Percentiles rank a stretch among this genome's conserved stretches.
Conservation (phyloP, 2,888 invertebrate genomes). For the Sthenelais limicola region DNA sequence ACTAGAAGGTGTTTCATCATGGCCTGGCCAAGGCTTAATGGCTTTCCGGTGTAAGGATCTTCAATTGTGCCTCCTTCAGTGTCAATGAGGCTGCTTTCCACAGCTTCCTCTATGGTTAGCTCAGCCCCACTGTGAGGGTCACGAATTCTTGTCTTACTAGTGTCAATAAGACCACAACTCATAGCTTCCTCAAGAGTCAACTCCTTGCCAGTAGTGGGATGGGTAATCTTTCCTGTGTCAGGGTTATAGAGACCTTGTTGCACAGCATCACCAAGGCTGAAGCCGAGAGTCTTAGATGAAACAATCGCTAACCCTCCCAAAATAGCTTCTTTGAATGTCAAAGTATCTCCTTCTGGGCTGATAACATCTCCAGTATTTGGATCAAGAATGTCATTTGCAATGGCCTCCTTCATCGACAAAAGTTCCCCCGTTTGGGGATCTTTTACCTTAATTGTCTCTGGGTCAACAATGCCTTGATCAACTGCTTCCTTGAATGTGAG, state of each 20-base stretch:
- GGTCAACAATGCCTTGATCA: slow-evolving; percentile 83
- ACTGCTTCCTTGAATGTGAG: slow-evolving; percentile 84
- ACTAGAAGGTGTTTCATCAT: slow-evolving; percentile 74
- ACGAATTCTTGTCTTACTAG: slow-evolving; percentile 37
- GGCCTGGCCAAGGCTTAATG: slow-evolving; percentile 36
- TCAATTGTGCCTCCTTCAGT: slow-evolving; percentile 29
- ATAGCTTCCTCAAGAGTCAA: slow-evolving; percentile 87
- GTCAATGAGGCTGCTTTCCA: slow-evolving; percentile 72
- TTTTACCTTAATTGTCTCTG: slow-evolving; percentile 77
- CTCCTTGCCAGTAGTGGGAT: slow-evolving; percentile 47
- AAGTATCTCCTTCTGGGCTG: slow-evolving; percentile 59
- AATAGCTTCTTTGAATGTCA: slow-evolving; percentile 59
- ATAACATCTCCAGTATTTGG: slow-evolving; percentile 53
- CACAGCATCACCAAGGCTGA: slow-evolving; percentile 65
- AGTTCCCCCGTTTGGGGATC: slow-evolving; percentile 72
- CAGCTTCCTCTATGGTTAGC: slow-evolving; percentile 81
- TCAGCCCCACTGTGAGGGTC: slow-evolving; percentile 48
- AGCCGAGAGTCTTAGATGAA: slow-evolving; percentile 40
- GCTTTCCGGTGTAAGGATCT: slow-evolving; percentile 46
- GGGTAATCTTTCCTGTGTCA: slow-evolving; percentile 59
- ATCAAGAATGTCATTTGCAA: slow-evolving; percentile 58
- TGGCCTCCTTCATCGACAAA: slow-evolving; percentile 76
- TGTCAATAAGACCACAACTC: slow-evolving; percentile 80
- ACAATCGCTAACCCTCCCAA: slow-evolving; percentile 47
- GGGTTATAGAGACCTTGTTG: slow-evolving; percentile 65